phyloP scores from a whole-genome alignment of 1,140 invertebrate genomes.

The Diorhabda carinulata region DNA sequence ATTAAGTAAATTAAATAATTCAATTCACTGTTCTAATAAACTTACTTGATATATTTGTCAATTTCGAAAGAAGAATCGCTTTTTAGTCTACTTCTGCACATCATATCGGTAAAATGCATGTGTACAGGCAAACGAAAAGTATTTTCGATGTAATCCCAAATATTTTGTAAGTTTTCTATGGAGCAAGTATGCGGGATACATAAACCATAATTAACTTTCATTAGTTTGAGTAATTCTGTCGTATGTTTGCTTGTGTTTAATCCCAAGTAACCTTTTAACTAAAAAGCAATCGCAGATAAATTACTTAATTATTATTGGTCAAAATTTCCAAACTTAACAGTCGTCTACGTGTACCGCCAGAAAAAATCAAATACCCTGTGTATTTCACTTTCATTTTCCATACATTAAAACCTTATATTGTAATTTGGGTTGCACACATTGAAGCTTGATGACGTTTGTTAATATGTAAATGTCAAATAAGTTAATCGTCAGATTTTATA shows the following conservation, averaged over 20 bases:
- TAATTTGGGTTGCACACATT: too few species aligned
- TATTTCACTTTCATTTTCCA: too few species aligned
- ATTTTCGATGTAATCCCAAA: slow-evolving; percentile 29
- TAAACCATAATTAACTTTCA: slow-evolving; percentile 29
- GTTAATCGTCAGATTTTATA: too few species aligned
- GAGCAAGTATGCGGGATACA: slow-evolving; percentile 33
- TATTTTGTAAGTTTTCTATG: slow-evolving; percentile 24
- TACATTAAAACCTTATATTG: too few species aligned
- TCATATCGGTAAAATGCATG: slow-evolving; percentile 21
- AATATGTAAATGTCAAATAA: too few species aligned
- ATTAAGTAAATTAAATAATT: too few species aligned
- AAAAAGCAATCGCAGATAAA: slow-evolving; percentile 6
- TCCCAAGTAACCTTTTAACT: slow-evolving; percentile 15
- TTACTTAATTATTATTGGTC: too few species aligned
- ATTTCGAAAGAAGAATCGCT: slow-evolving; percentile 16
- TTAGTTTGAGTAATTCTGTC: slow-evolving; percentile 16
- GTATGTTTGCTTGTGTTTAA: slow-evolving; percentile 15
- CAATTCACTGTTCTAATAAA: too few species aligned
- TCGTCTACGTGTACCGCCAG: too few species aligned
- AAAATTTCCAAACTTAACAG: too few species aligned
- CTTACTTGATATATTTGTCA: slow-evolving; percentile 30
- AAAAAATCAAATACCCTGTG: too few species aligned
- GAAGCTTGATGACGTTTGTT: too few species aligned
- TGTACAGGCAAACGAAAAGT: slow-evolving; percentile 26
- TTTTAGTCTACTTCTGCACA: slow-evolving; percentile 33